Evolutionary conservation across 2,113 vertebrate genomes (phyloP), one percentile per base, ranked within the genome.

Genomic region (Lampris megalopsis): DNA sequence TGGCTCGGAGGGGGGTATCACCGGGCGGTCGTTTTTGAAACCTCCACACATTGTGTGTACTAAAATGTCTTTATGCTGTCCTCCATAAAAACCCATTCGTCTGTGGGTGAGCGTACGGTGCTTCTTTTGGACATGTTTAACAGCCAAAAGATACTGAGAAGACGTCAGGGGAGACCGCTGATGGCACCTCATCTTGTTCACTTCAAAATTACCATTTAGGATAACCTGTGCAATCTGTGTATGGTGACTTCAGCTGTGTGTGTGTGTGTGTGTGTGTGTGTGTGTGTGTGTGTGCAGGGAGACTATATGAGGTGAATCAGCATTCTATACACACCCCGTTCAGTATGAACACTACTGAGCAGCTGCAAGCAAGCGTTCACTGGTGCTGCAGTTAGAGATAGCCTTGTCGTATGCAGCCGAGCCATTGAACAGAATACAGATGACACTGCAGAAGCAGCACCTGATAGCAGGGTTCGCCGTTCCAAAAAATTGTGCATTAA

Each of bases 281-380:
- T 57, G 65, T 40, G 60, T 57, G 62, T 47, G 48, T 9, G 57
- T 50, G 75, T 73, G 67, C 50, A 63, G 43, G 85, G 79, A 82
- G 77, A 77, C 70, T 80, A 82, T 2, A 45, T 74, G 78, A 83
- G 80, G 88, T 92, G 92, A 92, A 91, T 93, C 92, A 91, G 87
- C 92, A 90, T 86, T 92, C 88, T 87, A 81, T 60, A 78, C 87
- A 86, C 63, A 52, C 57, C 1, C 67, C 77, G 38, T 86, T 75
- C 79, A 60, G 82, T 75, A 71, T 73, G 57, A 59, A 58, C 52
- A 40, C 66, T 60, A 73, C 62, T 59, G 48, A 77, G 61, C 68
- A 61, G 75, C 80, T 63, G 71, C 50, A 38, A 43, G 59, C 71
- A 9, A 9, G 63, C 43, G 35, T 42, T 58, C 49, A 6, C n/a